Percentiles rank a stretch among this genome's conserved stretches.
Conservation (phyloP, 2,888 invertebrate genomes). For the Leptinotarsa rubiginosa region DNA sequence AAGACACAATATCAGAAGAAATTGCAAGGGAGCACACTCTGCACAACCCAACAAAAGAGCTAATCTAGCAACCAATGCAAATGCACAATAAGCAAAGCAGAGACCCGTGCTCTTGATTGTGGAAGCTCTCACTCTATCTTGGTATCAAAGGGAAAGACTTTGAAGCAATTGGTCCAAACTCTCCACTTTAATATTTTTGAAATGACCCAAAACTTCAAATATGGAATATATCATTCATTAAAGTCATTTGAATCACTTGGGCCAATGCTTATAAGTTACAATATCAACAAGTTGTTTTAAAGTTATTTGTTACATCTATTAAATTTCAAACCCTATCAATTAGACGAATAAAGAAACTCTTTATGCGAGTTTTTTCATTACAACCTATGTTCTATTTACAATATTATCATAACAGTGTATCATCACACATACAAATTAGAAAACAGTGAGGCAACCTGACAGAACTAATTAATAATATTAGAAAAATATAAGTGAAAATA, state of each 20-base stretch:
- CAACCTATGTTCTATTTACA: conserved; percentile 56
- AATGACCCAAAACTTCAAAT: not conserved
- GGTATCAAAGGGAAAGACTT: conserved; percentile 66
- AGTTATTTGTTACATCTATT: conserved; percentile 59
- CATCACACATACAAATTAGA: conserved; percentile 31
- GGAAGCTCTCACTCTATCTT: conserved; percentile 67
- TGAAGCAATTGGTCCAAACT: conserved; percentile 46
- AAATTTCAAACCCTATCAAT: conserved; percentile 58
- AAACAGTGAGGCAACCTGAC: conserved; percentile 38
- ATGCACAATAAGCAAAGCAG: conserved; percentile 65
- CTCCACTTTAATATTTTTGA: conserved; percentile 20
- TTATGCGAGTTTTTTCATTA: conserved; percentile 59
- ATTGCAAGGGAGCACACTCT: conserved; percentile 55
- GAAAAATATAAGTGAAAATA: not conserved
- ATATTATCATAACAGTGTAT: conserved; percentile 51
- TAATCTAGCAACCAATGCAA: conserved; percentile 64
- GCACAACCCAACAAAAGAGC: conserved; percentile 66
- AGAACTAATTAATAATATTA: conserved; percentile 11
- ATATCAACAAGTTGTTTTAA: conserved; percentile 60
- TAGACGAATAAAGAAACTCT: conserved; percentile 60
- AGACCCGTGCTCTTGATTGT: conserved; percentile 66
- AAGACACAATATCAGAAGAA: conserved; percentile 27
- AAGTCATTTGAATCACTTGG: conserved; percentile 42
- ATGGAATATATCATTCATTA: not conserved
- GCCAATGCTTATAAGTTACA: conserved; percentile 45